Conservation (phyloP, 2,888 invertebrate genomes). For the Drosophila sordidula region DNA sequence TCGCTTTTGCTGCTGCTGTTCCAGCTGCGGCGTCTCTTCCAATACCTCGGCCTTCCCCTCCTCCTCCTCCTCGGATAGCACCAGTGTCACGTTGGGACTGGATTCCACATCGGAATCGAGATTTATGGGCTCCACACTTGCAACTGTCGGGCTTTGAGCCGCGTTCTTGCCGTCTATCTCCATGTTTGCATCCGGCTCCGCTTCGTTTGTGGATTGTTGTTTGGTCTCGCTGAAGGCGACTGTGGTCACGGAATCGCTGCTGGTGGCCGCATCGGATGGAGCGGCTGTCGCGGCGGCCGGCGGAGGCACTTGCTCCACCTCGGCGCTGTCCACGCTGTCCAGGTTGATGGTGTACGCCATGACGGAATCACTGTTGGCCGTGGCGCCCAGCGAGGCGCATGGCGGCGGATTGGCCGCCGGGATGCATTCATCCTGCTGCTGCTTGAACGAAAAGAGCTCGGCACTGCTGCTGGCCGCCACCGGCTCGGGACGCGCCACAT, state of each 20-base stretch:
- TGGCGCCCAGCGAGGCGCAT: constrained; percentile 49
- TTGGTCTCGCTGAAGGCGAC: constrained; percentile 33
- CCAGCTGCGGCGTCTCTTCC: background rate
- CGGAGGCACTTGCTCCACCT: background rate
- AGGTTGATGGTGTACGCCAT: constrained; percentile 51
- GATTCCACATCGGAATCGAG: constrained; percentile 19
- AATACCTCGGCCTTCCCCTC: background rate
- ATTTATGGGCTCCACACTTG: background rate
- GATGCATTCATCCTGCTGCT: constrained; percentile 13
- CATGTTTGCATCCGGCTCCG: no score
- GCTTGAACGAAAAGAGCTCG: constrained; percentile 62
- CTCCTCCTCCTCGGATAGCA: background rate
- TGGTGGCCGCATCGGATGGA: constrained; percentile 10
- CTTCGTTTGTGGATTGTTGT: background rate
- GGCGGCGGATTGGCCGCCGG: background rate
- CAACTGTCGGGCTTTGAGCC: no score
- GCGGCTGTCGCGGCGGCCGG: background rate
- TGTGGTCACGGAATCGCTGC: constrained; percentile 40
- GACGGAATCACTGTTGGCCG: constrained; percentile 65
- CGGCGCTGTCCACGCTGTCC: constrained; percentile 47
- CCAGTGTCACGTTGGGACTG: constrained; percentile 1
- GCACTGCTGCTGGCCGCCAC: constrained; percentile 47
- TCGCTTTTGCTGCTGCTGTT: no score
- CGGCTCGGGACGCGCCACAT: constrained; percentile 48
- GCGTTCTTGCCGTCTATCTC: no score